A percentile compares a stretch with the other conserved stretches of the same genome.
Conservation (phyloP, 1,140 invertebrate species). For the Drosophila bipectinata region DNA sequence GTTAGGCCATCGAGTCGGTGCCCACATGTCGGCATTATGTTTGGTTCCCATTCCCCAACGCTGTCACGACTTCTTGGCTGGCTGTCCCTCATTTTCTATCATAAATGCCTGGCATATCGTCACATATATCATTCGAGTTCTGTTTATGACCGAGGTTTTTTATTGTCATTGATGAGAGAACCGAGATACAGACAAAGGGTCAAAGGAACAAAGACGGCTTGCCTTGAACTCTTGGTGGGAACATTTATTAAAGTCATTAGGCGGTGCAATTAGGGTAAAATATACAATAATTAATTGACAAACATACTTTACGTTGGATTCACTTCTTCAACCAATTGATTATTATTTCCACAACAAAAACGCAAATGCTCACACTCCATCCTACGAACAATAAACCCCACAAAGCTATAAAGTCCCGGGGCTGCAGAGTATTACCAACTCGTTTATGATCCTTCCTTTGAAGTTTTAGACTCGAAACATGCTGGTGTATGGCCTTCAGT, state of each 20-base stretch:
- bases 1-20: conserved; percentile 5
- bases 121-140: conserved; percentile 66
- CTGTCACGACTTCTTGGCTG: conserved; percentile 16
- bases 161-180: conserved; percentile 48
- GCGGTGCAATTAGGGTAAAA: background rate
- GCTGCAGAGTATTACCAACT: background rate
- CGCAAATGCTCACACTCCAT: background rate
- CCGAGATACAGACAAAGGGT: conserved; percentile 13
- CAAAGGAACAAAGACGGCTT: background rate
- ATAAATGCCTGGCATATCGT: conserved; percentile 62
- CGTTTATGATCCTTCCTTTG: too few species aligned
- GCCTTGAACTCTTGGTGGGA: conserved; percentile 9
- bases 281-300: background rate
- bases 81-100: conserved; percentile 5
- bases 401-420: background rate
- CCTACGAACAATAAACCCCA: background rate
- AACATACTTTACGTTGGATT: background rate
- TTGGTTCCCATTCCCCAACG: conserved; percentile 25
- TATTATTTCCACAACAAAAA: background rate
- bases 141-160: conserved; percentile 57
- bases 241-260: conserved; percentile 26
- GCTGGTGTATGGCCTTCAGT: background rate
- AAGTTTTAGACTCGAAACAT: background rate
- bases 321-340: background rate
- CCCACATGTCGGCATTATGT: conserved; percentile 21